phyloP scores from a whole-genome alignment of 2,888 invertebrate species.

The Nomada hirtipes region DNA sequence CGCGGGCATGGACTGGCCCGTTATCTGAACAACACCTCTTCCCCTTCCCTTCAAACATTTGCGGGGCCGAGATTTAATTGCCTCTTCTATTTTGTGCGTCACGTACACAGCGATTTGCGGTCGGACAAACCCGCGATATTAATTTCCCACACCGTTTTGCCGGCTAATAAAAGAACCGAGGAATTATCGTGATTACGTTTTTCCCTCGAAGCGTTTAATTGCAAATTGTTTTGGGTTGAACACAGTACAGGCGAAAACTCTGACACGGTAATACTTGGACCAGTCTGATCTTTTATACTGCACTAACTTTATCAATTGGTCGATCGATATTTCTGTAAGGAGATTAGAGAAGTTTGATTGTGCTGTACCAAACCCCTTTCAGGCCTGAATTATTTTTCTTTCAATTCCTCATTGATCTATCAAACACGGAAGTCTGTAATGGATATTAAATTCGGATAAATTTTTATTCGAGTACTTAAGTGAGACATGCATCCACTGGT shows the following conservation, averaged over 20 bases:
- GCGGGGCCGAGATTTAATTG: slow-evolving; percentile 73
- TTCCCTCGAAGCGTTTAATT: slow-evolving; percentile 32
- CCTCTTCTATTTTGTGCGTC: slow-evolving; percentile 73
- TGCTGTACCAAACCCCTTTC: too few relatives aligned
- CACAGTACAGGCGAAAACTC: neutral
- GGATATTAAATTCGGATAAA: too few relatives aligned
- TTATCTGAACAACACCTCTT: slow-evolving; percentile 73
- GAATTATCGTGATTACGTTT: slow-evolving; percentile 49
- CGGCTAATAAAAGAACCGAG: slow-evolving; percentile 49
- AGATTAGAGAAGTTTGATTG: too few relatives aligned
- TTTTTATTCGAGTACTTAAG: too few relatives aligned
- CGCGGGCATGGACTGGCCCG: slow-evolving; percentile 58
- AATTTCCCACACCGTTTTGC: slow-evolving; percentile 58
- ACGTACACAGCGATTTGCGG: slow-evolving; percentile 69
- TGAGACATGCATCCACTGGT: too few relatives aligned
- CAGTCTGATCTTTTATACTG: neutral
- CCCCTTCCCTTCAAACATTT: slow-evolving; percentile 66
- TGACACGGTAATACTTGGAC: neutral
- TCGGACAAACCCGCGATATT: slow-evolving; percentile 69
- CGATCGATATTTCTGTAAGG: too few relatives aligned
- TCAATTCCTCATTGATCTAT: too few relatives aligned
- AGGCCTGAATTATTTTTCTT: too few relatives aligned
- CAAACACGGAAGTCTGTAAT: too few relatives aligned
- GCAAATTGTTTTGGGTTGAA: slow-evolving; percentile 13
- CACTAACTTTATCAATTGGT: too few relatives aligned